phyloP scores from a whole-genome alignment of 2,113 vertebrate genomes.

The Hydrochoerus hydrochaeris region DNA sequence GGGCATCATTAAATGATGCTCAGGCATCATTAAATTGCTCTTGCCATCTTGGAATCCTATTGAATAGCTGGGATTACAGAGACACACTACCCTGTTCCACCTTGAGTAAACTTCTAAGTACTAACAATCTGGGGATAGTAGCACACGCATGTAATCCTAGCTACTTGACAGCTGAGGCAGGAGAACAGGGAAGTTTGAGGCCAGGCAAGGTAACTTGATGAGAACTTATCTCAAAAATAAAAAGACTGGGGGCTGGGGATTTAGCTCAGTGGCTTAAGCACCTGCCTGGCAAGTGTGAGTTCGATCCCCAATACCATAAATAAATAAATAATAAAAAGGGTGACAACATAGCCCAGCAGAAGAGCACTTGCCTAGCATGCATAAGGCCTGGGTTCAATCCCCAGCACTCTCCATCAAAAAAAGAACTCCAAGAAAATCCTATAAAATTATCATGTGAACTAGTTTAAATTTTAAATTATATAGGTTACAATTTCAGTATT shows the following conservation, averaged over 20 bases:
- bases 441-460: conserved; percentile 12
- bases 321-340: no score
- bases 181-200: not conserved
- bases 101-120: not conserved
- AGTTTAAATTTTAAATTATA: conserved; percentile 4
- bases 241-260: no score
- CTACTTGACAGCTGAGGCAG: not conserved
- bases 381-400: not conserved
- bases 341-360: not conserved
- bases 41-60: not conserved
- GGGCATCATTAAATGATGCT: not conserved
- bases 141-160: not conserved
- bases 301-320: no score
- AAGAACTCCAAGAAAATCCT: not conserved
- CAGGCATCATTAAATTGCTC: not conserved
- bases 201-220: not conserved
- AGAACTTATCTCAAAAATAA: not conserved
- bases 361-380: not conserved
- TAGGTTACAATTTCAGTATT: not conserved
- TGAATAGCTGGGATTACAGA: not conserved
- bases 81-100: not conserved
- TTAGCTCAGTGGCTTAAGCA: no score
- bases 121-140: not conserved
- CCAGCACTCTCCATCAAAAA: not conserved
- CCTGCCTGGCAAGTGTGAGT: no score